Percentiles rank a stretch among this genome's conserved stretches.
Evolutionary conservation across 2,888 invertebrate species (phyloP).

Genomic region (Agrotis segetum): DNA sequence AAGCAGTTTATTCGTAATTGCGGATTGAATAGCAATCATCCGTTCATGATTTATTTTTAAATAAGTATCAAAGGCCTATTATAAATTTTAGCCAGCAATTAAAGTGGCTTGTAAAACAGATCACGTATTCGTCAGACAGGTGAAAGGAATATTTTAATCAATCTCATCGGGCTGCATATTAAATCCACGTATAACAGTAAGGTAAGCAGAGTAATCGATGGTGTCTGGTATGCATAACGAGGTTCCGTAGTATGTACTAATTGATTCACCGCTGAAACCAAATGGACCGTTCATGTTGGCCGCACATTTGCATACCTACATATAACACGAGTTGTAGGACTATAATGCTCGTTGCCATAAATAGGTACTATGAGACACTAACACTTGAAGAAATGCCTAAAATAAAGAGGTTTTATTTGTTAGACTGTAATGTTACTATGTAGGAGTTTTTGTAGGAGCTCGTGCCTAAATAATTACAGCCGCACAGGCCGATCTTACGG

Average conservation of each 20-base stretch:
- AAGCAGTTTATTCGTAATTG: constrained; percentile 20
- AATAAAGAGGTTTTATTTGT: no score
- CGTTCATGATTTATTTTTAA: constrained; percentile 27
- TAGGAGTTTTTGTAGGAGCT: no score
- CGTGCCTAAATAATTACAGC: no score
- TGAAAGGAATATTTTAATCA: constrained; percentile 55
- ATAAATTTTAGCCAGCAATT: constrained; percentile 41
- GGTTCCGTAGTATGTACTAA: constrained; percentile 39
- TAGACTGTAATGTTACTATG: no score
- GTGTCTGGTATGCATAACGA: constrained; percentile 40
- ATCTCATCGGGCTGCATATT: constrained; percentile 46
- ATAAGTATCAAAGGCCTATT: constrained; percentile 25
- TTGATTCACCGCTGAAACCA: constrained; percentile 39
- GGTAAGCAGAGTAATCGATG: constrained; percentile 25
- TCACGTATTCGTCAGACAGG: constrained; percentile 46
- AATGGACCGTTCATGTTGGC: constrained; percentile 37
- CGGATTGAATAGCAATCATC: constrained; percentile 17
- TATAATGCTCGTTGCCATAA: neutral
- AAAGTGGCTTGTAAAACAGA: constrained; percentile 28
- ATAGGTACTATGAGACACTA: neutral
- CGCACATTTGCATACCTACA: neutral
- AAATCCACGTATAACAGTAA: constrained; percentile 39
- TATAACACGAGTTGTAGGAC: neutral
- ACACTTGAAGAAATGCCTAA: neutral
- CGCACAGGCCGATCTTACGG: no score